Percentiles rank a stretch among this genome's conserved stretches.
phyloP scores from a whole-genome alignment of 1,140 invertebrate species.

The Trypoxylus dichotomus region DNA sequence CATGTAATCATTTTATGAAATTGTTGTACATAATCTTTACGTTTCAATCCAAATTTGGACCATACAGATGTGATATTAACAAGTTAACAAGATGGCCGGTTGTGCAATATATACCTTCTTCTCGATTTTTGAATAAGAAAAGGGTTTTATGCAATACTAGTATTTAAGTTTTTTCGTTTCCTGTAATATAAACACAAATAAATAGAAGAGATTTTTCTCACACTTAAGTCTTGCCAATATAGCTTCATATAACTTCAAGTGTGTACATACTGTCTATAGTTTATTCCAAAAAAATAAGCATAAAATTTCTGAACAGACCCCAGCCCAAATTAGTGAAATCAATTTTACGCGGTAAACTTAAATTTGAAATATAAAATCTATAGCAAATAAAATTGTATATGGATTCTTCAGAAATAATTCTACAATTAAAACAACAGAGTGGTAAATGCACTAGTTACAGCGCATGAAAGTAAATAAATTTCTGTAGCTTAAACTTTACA shows the following conservation, averaged over 20 bases:
- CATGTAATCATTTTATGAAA: too few species aligned
- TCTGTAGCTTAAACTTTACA: neutral
- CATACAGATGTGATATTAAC: constrained; percentile 5
- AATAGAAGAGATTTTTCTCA: neutral
- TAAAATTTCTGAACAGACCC: too few species aligned
- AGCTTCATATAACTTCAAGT: too few species aligned
- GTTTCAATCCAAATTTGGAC: neutral
- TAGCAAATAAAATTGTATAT: too few species aligned
- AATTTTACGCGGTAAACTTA: neutral
- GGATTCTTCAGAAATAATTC: too few species aligned
- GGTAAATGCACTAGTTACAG: too few species aligned
- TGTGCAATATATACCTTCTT: neutral
- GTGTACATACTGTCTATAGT: too few species aligned
- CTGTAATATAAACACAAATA: neutral
- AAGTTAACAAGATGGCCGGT: constrained; percentile 15
- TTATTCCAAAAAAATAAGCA: too few species aligned
- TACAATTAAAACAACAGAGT: too few species aligned
- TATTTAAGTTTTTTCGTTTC: constrained; percentile 20
- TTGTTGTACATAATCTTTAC: neutral
- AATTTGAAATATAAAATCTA: too few species aligned
- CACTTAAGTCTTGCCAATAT: neutral
- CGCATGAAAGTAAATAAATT: too few species aligned
- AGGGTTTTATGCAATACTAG: constrained; percentile 12
- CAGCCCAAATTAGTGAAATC: too few species aligned
- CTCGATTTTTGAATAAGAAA: neutral